Evolutionary conservation across 2,797 vertebrate species (phyloP), one percentile per base, ranked within the genome.

Genomic region (Amblyraja radiata): DNA sequence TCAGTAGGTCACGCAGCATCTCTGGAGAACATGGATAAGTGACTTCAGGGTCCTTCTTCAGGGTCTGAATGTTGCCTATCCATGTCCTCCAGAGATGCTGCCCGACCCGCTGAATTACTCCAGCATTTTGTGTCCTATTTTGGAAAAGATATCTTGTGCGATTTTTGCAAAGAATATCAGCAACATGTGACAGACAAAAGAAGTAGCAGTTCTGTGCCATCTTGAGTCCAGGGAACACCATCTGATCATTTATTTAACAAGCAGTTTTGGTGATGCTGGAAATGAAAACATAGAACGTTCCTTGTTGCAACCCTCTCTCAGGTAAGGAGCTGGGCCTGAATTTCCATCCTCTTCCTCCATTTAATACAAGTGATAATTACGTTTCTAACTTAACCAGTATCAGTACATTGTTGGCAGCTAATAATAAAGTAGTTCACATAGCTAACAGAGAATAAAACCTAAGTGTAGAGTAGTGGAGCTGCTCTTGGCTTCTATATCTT

Each of bases 401-500:
- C 23, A 7, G 39, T 28, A n/a, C 23, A 76, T 18, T n/a, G 39
- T 23, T 46, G 71, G 71, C 90, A 54, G 23, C 25, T 28, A 39
- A 16, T 68, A 71, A 71, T 92, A 74, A 73, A 25, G 39, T 54
- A 92, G 71, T n/a, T 54, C 46, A 92, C 71, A 92, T 76, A 71
- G 68, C 39, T 92, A 23, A 36, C 71, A 76, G 25, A 74, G 68
- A 54, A 54, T 23, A 92, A 92, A 76, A 54, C 13, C 23, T 54
- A 76, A 74, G 14, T 23, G 28, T 92, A 28, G 73, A 54, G 90
- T 74, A 28, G 2, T 58, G 23, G 32, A 54, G 39, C 71, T 76
- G 76, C 73, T 46, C 90, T 92, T 92, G 90, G 90, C 36, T 54
- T 54, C 71, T n/a, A 74, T 92, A 92, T 54, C 71, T 92, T 92